phyloP scores from a whole-genome alignment of 1,140 invertebrate genomes.

The Coenobita brevimanus region DNA sequence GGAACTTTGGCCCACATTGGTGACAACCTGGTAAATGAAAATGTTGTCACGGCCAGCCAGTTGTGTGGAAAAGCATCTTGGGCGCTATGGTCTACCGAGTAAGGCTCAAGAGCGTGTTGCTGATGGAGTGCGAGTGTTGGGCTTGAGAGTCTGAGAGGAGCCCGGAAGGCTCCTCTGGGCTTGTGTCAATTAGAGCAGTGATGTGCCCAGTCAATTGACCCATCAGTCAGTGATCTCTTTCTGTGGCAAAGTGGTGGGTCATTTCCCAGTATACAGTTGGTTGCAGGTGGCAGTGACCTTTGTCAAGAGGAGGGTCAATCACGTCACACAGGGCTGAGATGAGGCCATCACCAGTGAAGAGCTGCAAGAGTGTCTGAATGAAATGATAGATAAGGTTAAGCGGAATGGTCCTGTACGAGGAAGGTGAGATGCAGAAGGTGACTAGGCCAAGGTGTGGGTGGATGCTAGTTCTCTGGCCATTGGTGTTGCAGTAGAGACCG shows the following conservation, averaged over 20 bases:
- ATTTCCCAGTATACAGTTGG: neutral
- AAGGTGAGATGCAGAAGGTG: too few species aligned
- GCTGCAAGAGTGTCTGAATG: neutral
- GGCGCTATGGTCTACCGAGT: neutral
- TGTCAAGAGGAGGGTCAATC: neutral
- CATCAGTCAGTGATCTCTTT: neutral
- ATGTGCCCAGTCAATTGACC: neutral
- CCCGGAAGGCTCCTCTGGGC: too few species aligned
- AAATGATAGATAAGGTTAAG: neutral
- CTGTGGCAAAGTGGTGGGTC: too few species aligned
- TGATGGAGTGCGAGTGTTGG: neutral
- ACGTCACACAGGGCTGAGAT: neutral
- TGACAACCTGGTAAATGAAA: slow-evolving; percentile 33
- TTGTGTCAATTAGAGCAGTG: too few species aligned
- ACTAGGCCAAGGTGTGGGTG: too few species aligned
- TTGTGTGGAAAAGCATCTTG: neutral
- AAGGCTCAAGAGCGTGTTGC: neutral
- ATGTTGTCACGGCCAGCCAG: neutral
- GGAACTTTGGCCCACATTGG: neutral
- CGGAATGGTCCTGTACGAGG: too few species aligned
- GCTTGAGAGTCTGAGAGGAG: slow-evolving; percentile 1
- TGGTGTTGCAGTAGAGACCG: too few species aligned
- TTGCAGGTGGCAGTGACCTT: neutral
- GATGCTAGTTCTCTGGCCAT: too few species aligned
- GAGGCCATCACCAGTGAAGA: neutral